Percentiles rank a stretch among this genome's conserved stretches.
These are phyloP conservation scores for Apodemia hepburni DNA, from an alignment of 2,888 invertebrate genomes.

Conservation along the genomic window DNA sequence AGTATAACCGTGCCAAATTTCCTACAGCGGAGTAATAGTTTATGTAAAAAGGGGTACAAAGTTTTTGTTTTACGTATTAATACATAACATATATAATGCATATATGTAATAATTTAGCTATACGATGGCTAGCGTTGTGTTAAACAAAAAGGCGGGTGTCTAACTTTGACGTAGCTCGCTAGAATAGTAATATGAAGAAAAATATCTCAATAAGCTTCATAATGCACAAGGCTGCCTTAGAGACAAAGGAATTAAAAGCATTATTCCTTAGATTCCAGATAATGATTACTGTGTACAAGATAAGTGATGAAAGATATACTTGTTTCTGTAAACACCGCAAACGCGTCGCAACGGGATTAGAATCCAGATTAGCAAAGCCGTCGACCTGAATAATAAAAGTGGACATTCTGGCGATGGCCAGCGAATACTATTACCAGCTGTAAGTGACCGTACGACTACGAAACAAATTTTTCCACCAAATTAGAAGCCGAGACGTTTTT, in stretches of 20 bases:
- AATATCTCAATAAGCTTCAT: background rate
- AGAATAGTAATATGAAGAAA: constrained; percentile 1
- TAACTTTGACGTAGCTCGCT: background rate
- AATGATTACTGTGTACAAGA: constrained; percentile 31
- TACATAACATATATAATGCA: no score
- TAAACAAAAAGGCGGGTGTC: no score
- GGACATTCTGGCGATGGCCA: constrained; percentile 26
- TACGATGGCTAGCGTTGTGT: no score
- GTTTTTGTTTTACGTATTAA: no score
- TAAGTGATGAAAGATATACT: constrained; percentile 39
- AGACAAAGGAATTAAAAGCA: constrained; percentile 28
- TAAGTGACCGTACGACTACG: background rate
- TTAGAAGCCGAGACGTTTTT: background rate
- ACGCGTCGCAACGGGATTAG: constrained; percentile 53
- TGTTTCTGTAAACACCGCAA: constrained; percentile 24
- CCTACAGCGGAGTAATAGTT: no score
- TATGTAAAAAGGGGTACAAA: no score
- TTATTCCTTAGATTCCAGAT: constrained; percentile 33
- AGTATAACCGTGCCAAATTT: no score
- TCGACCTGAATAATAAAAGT: constrained; percentile 56
- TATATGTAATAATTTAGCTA: no score
- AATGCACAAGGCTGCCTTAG: constrained; percentile 15
- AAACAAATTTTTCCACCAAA: background rate
- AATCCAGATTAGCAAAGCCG: constrained; percentile 60
- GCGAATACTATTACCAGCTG: constrained; percentile 19